Evolutionary conservation across 2,888 invertebrate genomes (phyloP).

Genomic region (Drosophila flavopinicola): DNA sequence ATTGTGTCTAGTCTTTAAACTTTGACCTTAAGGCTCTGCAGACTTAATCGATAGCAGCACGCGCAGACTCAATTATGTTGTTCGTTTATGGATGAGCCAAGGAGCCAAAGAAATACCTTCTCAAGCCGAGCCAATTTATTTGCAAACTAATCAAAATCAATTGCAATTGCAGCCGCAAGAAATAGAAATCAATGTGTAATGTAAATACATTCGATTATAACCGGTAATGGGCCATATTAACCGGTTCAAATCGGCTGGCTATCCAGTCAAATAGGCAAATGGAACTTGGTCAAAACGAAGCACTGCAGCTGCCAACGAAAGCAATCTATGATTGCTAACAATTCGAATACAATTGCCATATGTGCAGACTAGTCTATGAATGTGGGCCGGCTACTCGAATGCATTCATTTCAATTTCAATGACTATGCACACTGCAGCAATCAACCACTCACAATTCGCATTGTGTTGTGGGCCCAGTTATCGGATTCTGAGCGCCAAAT

Average conservation of each 20-base stretch:
- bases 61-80: slow-evolving; percentile 14
- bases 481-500: slow-evolving; percentile 22
- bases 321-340: slow-evolving; percentile 33
- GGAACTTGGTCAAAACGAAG: slow-evolving; percentile 45
- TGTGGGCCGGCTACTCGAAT: slow-evolving; percentile 18
- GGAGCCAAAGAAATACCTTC: slow-evolving; percentile 16
- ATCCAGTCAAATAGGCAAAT: slow-evolving; percentile 9
- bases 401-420: slow-evolving; percentile 26
- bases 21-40: slow-evolving; percentile 18
- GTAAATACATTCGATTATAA: slow-evolving; percentile 20
- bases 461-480: slow-evolving; percentile 7
- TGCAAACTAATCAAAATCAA: slow-evolving; percentile 57
- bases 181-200: too few relatives aligned
- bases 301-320: slow-evolving; percentile 44
- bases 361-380: slow-evolving; percentile 16
- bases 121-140: slow-evolving; percentile 21
- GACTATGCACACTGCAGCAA: slow-evolving; percentile 24
- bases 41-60: slow-evolving; percentile 45
- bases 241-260: slow-evolving; percentile 55
- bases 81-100: slow-evolving; percentile 5
- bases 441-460: slow-evolving; percentile 6
- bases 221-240: slow-evolving; percentile 47
- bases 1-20: slow-evolving; percentile 7
- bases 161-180: slow-evolving; percentile 27
- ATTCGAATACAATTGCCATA: slow-evolving; percentile 30